Evolutionary conservation across 1,140 invertebrate species (phyloP).

Genomic region (Aphelenchoides fujianensis): DNA sequence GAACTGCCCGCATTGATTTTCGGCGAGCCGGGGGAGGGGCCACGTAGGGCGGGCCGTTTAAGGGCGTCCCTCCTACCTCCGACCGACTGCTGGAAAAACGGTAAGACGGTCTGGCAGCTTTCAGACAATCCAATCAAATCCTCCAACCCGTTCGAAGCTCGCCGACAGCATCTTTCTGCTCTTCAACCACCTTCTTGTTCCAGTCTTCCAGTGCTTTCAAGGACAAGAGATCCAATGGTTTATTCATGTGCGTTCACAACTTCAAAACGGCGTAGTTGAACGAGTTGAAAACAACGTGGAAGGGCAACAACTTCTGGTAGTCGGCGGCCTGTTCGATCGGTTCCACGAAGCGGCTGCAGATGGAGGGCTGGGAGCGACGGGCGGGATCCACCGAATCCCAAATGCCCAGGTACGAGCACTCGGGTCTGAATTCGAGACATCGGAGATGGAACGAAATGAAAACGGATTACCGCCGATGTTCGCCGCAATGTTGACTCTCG

Average conservation of each 20-base stretch:
- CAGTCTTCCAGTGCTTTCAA: no score
- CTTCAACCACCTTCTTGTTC: no score
- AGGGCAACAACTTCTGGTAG: constrained; percentile 27
- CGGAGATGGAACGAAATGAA: background rate
- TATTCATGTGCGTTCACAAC: constrained; percentile 31
- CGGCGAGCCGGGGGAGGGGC: no score
- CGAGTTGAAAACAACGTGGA: constrained; percentile 46
- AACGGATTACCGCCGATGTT: constrained; percentile 38
- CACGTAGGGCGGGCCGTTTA: no score
- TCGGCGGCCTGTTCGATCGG: constrained; percentile 13
- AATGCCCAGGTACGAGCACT: constrained; percentile 55
- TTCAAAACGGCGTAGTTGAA: constrained; percentile 44
- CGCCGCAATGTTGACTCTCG: constrained; percentile 38
- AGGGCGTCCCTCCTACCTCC: no score
- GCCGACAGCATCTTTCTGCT: no score
- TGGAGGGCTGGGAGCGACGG: constrained; percentile 30
- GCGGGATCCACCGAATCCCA: constrained; percentile 58
- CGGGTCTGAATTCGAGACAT: constrained; percentile 32
- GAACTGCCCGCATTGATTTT: no score
- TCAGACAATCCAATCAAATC: no score
- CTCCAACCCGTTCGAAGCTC: no score
- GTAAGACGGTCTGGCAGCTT: no score
- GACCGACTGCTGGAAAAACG: no score
- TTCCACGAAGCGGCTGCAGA: constrained; percentile 35
- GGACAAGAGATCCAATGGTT: constrained; percentile 10